Base-by-base conservation (phyloP, 2,888 invertebrate genomes). In the Asteroscopus sphinx region DNA sequence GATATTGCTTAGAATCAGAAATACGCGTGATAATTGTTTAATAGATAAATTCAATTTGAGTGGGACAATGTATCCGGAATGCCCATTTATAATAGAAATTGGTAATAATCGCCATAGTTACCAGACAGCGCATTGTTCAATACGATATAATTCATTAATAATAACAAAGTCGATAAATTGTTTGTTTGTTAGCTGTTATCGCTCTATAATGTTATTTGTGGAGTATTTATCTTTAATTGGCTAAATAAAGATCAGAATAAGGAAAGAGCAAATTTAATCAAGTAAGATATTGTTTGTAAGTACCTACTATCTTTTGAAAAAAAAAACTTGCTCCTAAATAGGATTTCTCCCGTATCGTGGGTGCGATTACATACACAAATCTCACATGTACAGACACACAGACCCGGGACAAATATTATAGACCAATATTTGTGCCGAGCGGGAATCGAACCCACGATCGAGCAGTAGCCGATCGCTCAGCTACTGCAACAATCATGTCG, bases 51-150 rank as follows among this genome's bases (percentile, higher is more conserved):
- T 67, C 0, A 69, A 52, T 55, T 48, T 37, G 13, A 33, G 8
- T 30, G 26, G 44, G 49, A 72, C 63, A 60, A 72, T 70, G 45
- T 63, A 37, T 52, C 12, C 12, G 54, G 57, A 52, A 60, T 57
- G 44, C 37, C 44, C 52, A 48, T 66, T 66, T 9, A 47, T 33
- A 44, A 57, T 60, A 36, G 45, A 51, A 57, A 63, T 74, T 57
- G 56, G 45, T 46, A 55, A 64, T 72, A 64, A 73, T 64, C 42
- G 58, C 12, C 41, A 57, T 68, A 73, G 73, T 75, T 74, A 41
- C 41, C 57, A 41, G 33, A 15, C 39, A 13, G 37, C 42, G 42
- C 36, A 53, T 55, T 62, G 61, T 67, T 54, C 51, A 17, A 52
- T 49, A 17, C 55, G 36, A 59, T 57, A 60, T 66, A 66, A 66